phyloP scores from a whole-genome alignment of 2,797 vertebrate species.

The Tapera naevia region DNA sequence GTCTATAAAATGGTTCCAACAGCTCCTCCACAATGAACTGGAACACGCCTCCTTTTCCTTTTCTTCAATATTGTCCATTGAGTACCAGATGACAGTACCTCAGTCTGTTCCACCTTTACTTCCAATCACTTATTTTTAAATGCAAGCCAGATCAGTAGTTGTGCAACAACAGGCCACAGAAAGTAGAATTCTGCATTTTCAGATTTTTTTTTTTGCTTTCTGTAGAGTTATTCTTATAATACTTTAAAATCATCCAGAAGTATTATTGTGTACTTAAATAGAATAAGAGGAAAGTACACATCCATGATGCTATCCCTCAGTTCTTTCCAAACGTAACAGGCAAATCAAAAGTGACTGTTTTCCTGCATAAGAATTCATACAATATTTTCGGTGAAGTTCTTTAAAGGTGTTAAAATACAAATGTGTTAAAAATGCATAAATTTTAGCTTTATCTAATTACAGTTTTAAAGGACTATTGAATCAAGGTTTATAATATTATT shows the following conservation, averaged over 20 bases:
- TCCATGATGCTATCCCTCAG: not conserved
- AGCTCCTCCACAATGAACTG: not conserved
- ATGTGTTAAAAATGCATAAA: not conserved
- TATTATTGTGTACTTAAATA: not conserved
- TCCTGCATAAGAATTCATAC: not conserved
- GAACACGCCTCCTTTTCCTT: not conserved
- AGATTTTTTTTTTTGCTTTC: not conserved
- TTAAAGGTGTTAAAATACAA: not conserved
- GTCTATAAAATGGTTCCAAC: not conserved
- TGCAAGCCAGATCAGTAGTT: not conserved
- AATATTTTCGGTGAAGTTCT: not conserved
- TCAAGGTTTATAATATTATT: not conserved
- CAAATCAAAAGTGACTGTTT: not conserved
- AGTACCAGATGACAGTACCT: not conserved
- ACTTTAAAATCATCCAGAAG: not conserved
- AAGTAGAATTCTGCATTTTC: not conserved
- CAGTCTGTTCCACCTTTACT: not conserved
- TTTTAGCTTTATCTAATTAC: not conserved
- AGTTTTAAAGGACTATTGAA: not conserved
- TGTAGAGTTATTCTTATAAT: not conserved
- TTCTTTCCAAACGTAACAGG: not conserved
- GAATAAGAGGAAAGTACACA: not conserved
- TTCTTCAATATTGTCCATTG: not conserved
- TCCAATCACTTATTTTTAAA: not conserved
- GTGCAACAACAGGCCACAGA: not conserved